Evolutionary conservation across 2,113 vertebrate genomes (phyloP).

Genomic region (Myrmophylax atrothorax): DNA sequence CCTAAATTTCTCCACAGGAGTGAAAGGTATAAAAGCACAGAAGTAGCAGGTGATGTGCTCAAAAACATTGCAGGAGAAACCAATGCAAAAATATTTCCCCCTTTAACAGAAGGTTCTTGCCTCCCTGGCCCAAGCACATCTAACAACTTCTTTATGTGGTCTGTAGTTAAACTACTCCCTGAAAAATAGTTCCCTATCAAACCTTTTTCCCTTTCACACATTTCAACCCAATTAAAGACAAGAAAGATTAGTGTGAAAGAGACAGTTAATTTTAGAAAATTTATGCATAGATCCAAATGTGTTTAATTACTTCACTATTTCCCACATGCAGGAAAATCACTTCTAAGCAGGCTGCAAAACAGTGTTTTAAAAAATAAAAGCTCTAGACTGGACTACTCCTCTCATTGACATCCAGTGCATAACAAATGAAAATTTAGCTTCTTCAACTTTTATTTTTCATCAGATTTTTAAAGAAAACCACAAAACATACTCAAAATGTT

Average conservation of each 20-base stretch:
- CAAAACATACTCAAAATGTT: not conserved
- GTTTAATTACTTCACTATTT: conserved; percentile 84
- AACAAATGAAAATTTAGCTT: conserved; percentile 53
- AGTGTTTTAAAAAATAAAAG: conserved; percentile 60
- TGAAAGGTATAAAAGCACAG: not conserved
- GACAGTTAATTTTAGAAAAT: conserved; percentile 84
- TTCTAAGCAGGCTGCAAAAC: conserved; percentile 72
- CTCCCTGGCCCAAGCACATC: not conserved
- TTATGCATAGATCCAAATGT: conserved; percentile 83
- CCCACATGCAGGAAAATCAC: conserved; percentile 74
- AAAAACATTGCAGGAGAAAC: not conserved
- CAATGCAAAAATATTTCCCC: not conserved
- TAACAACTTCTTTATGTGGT: conserved; percentile 18
- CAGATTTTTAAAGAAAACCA: not conserved
- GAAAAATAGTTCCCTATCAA: conserved; percentile 74
- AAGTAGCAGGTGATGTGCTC: not conserved
- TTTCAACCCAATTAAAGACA: conserved; percentile 84
- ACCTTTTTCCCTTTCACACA: conserved; percentile 77
- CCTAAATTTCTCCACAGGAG: not conserved
- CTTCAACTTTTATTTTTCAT: not conserved
- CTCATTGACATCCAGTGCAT: not conserved
- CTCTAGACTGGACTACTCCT: not conserved
- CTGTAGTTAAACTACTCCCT: conserved; percentile 45
- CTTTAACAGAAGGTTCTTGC: not conserved
- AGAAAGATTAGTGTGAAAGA: conserved; percentile 82